These are phyloP conservation scores for Proctacanthus coquilletti DNA, from an alignment of 1,140 invertebrate genomes.

Conservation along the genomic window DNA sequence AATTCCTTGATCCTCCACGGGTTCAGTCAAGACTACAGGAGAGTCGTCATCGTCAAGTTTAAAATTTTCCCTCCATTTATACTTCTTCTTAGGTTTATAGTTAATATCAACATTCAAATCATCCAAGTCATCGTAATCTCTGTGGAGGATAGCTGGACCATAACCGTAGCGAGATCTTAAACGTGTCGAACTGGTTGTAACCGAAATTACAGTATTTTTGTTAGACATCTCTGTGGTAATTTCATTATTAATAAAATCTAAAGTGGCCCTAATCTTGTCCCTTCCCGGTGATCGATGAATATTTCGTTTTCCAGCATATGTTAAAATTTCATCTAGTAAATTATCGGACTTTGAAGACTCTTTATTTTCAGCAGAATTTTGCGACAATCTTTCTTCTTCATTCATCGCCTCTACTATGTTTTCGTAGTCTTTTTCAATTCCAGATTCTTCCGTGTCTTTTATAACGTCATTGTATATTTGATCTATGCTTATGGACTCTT, in stretches of 20 bases:
- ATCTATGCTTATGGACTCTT: no score
- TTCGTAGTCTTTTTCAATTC: constrained; percentile 21
- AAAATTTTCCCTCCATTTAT: constrained; percentile 28
- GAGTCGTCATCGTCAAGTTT: constrained; percentile 17
- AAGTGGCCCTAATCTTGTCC: no score
- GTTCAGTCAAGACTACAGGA: background rate
- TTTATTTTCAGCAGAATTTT: background rate
- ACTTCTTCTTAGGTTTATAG: constrained; percentile 22
- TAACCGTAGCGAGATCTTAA: constrained; percentile 22
- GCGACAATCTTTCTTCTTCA: background rate
- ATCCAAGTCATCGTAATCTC: constrained; percentile 12
- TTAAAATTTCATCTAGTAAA: background rate
- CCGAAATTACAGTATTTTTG: no score
- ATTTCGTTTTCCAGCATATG: no score
- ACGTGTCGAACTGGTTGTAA: no score
- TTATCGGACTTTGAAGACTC: background rate
- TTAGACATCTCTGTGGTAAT: no score
- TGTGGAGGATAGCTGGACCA: constrained; percentile 14
- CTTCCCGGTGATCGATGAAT: no score
- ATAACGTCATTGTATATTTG: constrained; percentile 27
- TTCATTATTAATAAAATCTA: no score
- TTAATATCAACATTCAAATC: constrained; percentile 23
- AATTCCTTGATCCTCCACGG: no score
- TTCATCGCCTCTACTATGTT: constrained; percentile 17
- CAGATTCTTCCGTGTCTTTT: constrained; percentile 23